Conservation (phyloP, 2,113 vertebrate genomes). For the Sinocyclocheilus maitianheensis region DNA sequence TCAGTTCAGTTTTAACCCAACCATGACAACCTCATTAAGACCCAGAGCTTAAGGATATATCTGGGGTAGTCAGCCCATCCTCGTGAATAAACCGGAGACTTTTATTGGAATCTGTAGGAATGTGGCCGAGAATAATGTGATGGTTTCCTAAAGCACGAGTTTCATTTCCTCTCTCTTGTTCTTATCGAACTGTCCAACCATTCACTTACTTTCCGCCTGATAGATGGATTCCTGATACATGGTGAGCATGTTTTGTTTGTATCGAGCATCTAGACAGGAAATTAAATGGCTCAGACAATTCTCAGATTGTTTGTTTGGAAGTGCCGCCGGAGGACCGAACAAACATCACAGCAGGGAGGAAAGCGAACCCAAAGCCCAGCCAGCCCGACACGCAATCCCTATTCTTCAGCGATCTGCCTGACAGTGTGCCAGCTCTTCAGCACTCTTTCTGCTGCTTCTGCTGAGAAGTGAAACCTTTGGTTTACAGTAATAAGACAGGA, state of each 20-base stretch:
- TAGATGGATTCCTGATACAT: constrained; percentile 46
- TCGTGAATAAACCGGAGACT: constrained; percentile 50
- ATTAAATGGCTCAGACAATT: constrained; percentile 46
- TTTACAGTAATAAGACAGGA: constrained; percentile 28
- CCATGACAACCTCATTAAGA: constrained; percentile 47
- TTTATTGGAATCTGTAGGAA: constrained; percentile 48
- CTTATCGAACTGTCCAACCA: constrained; percentile 25
- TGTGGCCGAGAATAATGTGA: constrained; percentile 52
- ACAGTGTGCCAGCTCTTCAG: background rate
- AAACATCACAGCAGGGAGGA: constrained; percentile 49
- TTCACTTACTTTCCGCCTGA: constrained; percentile 14
- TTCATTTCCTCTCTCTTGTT: constrained; percentile 40
- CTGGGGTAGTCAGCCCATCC: constrained; percentile 39
- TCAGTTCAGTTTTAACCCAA: constrained; percentile 38
- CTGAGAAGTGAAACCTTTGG: background rate
- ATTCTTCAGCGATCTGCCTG: constrained; percentile 23
- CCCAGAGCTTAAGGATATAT: constrained; percentile 43
- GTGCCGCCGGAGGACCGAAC: constrained; percentile 38
- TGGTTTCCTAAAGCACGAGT: constrained; percentile 6
- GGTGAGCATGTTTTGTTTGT: constrained; percentile 43
- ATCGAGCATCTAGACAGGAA: constrained; percentile 53
- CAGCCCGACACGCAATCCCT: background rate
- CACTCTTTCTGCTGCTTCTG: background rate
- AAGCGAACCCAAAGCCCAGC: constrained; percentile 31
- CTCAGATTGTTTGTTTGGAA: constrained; percentile 27